Base-by-base conservation (phyloP, 2,113 vertebrate genomes). In the Sinocyclocheilus maitianheensis region DNA sequence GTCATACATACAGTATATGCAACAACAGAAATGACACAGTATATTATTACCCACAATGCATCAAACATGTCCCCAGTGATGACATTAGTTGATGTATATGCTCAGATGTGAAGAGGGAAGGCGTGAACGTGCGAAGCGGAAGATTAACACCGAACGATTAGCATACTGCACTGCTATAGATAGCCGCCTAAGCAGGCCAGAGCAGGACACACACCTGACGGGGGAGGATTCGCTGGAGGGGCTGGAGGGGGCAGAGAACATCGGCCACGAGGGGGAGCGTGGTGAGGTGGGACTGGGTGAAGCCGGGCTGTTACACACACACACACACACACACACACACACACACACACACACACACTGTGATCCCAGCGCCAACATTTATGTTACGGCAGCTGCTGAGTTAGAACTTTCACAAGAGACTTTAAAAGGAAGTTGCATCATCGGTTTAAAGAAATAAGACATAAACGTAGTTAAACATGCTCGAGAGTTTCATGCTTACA, bases 171-270 rank as follows among this genome's bases (percentile, higher is more conserved):
- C 46, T n/a, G 53, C 77, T 78, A 78, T 58, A 58, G 76, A 53
- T 24, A 22, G 30, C 11, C 5, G 26, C 40, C 9, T 46, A 43
- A 77, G 71, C 72, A 77, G 14, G 46, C 75, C 46, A 26, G 46
- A 51, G 75, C 4, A n/a, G 60, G 22, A 85, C 74, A 96, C 97
- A 93, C 90, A 99, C 98, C 97, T 98, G 95, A 95, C 90, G 69
- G 97, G 97, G 89, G 97, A 98, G 89, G 97, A 98, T 93, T 99
- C 97, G 86, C 97, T 97, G 94, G 97, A 98, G 72, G 98, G 98
- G 84, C 98, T 99, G 87, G 98, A 99, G 90, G 97, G 97, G 24
- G 97, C 97, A 0, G 98, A 99, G 93, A 99, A 97, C 98, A 98
- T 97, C 87, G 98, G 97, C 97, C 97, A 98, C 85, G 98, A 98